phyloP scores from a whole-genome alignment of 2,113 vertebrate species.

The Chaetura pelagica region DNA sequence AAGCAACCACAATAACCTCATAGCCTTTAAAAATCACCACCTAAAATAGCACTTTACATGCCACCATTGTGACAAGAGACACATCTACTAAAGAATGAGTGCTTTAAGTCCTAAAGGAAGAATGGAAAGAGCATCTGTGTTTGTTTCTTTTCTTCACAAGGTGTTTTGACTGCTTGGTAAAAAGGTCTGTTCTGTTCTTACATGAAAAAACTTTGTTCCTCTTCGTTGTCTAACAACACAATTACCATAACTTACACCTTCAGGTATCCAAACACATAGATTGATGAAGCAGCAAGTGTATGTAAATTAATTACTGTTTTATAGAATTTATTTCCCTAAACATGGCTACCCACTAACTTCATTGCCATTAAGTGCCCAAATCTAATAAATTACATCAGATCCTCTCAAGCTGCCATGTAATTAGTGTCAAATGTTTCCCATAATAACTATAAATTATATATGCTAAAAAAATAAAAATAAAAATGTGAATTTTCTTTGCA shows the following conservation, averaged over 20 bases:
- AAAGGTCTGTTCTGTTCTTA: neutral
- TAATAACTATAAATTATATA: slow-evolving; percentile 13
- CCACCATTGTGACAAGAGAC: neutral
- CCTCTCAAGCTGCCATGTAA: slow-evolving; percentile 5
- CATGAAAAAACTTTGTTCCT: neutral
- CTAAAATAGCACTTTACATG: neutral
- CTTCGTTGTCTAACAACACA: neutral
- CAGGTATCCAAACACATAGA: neutral
- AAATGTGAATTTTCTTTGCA: neutral
- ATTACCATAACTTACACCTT: neutral
- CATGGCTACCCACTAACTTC: neutral
- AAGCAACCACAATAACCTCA: neutral
- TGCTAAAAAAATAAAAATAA: neutral
- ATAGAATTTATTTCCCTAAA: slow-evolving; percentile 6
- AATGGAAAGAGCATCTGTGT: neutral
- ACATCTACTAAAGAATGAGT: neutral
- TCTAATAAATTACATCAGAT: slow-evolving; percentile 8
- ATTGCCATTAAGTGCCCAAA: neutral
- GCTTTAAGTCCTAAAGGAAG: neutral
- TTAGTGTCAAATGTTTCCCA: slow-evolving; percentile 21
- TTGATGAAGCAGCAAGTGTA: neutral
- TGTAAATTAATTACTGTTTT: neutral
- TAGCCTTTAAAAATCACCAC: neutral
- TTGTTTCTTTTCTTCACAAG: neutral
- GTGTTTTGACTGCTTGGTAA: neutral